Percentiles rank a stretch among this genome's conserved stretches.
Conservation (phyloP, 64 coral and sea anemone species). For the Astreopora myriophthalma region DNA sequence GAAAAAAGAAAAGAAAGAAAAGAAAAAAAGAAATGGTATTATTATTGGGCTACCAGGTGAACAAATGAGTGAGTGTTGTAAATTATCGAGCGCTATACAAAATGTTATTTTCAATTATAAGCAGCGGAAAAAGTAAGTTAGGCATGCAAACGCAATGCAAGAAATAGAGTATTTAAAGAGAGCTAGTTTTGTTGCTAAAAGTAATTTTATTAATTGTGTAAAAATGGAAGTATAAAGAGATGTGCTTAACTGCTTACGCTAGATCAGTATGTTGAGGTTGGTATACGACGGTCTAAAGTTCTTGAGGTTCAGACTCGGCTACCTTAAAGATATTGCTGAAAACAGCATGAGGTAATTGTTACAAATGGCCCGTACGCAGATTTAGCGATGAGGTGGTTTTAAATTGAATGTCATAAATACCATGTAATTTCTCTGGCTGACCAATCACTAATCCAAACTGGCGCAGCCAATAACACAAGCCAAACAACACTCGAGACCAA, state of each 20-base stretch:
- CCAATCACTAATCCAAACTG: too few species aligned
- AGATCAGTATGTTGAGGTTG: neutral
- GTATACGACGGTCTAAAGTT: neutral
- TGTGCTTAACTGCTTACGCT: neutral
- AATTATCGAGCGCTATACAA: neutral
- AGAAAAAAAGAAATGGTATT: too few species aligned
- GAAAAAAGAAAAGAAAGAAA: too few species aligned
- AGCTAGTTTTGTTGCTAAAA: conserved; percentile 46
- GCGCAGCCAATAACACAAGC: too few species aligned
- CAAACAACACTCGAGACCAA: too few species aligned
- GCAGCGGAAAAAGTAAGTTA: neutral
- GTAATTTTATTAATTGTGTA: conserved; percentile 14
- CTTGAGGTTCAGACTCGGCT: too few species aligned
- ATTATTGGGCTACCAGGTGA: too few species aligned
- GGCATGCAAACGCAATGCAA: neutral
- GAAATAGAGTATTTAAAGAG: conserved; percentile 35
- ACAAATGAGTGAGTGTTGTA: too few species aligned
- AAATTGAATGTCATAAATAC: too few species aligned
- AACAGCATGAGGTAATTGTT: neutral
- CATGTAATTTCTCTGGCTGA: too few species aligned
- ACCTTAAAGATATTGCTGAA: too few species aligned
- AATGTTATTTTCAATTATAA: neutral
- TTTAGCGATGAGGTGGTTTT: neutral
- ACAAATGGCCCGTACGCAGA: neutral
- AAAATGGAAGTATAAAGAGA: neutral